A percentile compares a stretch with the other conserved stretches of the same genome.
These are phyloP conservation scores for Eudyptes chrysolophus DNA, from an alignment of 2,113 vertebrate genomes.

Conservation along the genomic window DNA sequence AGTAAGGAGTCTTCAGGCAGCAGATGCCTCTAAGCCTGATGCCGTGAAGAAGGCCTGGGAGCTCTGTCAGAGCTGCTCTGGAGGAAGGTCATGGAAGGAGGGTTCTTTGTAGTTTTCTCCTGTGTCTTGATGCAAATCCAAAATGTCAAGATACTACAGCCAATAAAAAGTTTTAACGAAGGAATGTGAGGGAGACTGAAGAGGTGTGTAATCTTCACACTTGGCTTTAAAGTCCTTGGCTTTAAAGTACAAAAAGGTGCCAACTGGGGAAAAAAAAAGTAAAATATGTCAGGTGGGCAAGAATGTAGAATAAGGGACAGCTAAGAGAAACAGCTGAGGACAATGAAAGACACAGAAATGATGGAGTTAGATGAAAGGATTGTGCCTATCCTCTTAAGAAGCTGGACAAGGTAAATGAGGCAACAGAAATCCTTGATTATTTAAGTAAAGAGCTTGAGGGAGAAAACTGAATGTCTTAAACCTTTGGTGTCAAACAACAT, in stretches of 20 bases:
- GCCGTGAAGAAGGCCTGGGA: background rate
- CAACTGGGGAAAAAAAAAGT: accelerated
- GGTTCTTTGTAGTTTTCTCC: background rate
- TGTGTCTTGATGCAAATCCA: background rate
- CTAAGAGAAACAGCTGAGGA: background rate
- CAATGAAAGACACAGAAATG: background rate
- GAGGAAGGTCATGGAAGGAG: background rate
- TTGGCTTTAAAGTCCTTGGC: background rate
- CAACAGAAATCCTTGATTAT: background rate
- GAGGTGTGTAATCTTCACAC: background rate
- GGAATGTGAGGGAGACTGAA: background rate
- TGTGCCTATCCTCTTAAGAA: background rate
- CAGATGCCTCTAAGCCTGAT: background rate
- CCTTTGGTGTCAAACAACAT: background rate
- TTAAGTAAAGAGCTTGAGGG: background rate
- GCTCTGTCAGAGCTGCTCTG: background rate
- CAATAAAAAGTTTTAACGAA: background rate
- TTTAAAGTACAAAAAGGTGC: background rate
- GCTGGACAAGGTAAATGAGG: background rate
- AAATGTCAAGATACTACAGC: background rate
- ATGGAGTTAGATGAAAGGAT: background rate
- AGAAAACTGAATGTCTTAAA: background rate
- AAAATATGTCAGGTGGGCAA: background rate
- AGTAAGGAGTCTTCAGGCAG: background rate
- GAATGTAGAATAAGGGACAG: background rate